Percentiles rank a stretch among this genome's conserved stretches.
These are phyloP conservation scores for Stomatorhinus ivindoensis DNA, from an alignment of 2,113 vertebrate genomes.

Conservation along the genomic window DNA sequence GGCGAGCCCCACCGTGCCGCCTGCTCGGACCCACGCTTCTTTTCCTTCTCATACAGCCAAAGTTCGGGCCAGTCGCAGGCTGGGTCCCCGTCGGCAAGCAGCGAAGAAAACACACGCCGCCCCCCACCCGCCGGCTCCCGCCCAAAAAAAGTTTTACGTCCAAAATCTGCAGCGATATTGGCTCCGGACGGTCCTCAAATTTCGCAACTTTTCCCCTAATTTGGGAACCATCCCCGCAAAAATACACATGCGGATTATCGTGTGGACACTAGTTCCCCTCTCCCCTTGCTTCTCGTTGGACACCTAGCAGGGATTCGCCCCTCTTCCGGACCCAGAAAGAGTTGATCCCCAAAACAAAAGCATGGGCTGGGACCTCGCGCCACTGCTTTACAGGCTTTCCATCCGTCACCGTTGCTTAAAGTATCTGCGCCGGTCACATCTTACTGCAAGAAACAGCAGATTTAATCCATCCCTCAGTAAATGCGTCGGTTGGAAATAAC, in stretches of 20 bases:
- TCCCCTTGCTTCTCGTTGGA: background rate
- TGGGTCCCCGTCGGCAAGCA: background rate
- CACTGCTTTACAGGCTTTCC: background rate
- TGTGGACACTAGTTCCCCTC: background rate
- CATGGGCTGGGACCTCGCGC: background rate
- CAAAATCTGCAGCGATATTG: conserved; percentile 38
- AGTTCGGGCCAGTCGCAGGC: background rate
- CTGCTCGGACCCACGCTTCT: conserved; percentile 41
- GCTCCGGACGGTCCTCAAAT: conserved; percentile 44
- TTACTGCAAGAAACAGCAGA: conserved; percentile 8
- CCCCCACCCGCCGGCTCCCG: background rate
- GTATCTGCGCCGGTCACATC: background rate
- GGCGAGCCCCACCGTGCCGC: conserved; percentile 1
- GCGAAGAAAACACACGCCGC: background rate
- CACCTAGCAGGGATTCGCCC: background rate
- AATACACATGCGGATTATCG: background rate
- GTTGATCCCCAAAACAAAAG: background rate
- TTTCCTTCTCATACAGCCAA: conserved; percentile 33
- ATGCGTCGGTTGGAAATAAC: conserved; percentile 33
- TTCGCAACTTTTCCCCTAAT: conserved; percentile 23
- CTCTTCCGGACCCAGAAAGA: background rate
- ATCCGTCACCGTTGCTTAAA: background rate
- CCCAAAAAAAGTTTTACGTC: conserved; percentile 41
- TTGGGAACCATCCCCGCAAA: background rate
- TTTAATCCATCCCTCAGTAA: conserved; percentile 38